Conservation (phyloP, 2,888 invertebrate genomes). For the Heliconius aoede region DNA sequence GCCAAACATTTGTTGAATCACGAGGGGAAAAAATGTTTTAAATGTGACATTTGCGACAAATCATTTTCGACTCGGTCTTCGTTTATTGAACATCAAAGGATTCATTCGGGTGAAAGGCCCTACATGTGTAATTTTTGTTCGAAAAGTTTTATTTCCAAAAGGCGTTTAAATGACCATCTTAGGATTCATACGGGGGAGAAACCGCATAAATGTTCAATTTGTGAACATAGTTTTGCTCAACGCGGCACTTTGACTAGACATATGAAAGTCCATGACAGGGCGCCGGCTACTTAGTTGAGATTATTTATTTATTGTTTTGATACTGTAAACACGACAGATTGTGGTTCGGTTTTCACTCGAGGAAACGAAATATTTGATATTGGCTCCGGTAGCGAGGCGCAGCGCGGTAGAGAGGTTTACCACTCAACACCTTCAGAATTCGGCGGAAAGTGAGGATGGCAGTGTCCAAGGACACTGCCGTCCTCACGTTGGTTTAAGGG, state of each 20-base stretch:
- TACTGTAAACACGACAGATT: no score
- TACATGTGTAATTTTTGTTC: slow-evolving; percentile 66
- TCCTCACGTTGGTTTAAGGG: no score
- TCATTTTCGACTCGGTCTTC: slow-evolving; percentile 64
- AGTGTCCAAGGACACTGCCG: no score
- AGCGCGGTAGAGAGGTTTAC: no score
- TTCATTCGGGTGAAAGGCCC: slow-evolving; percentile 75
- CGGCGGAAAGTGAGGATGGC: no score
- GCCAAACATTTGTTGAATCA: slow-evolving; percentile 72
- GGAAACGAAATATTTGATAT: no score
- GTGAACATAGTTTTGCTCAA: slow-evolving; percentile 74
- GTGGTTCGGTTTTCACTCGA: no score
- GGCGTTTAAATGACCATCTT: slow-evolving; percentile 69
- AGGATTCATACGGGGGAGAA: slow-evolving; percentile 76
- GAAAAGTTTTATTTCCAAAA: slow-evolving; percentile 71
- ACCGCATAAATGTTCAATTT: slow-evolving; percentile 70
- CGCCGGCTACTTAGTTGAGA: slow-evolving; percentile 31
- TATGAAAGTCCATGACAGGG: slow-evolving; percentile 72
- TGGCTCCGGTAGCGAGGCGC: no score
- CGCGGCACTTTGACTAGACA: slow-evolving; percentile 74
- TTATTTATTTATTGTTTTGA: not conserved
- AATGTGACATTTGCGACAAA: slow-evolving; percentile 74
- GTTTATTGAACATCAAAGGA: slow-evolving; percentile 70
- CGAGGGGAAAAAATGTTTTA: slow-evolving; percentile 68
- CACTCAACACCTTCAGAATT: no score